These are phyloP conservation scores for Geotrupes spiniger DNA, from an alignment of 2,888 invertebrate genomes.

Conservation along the genomic window DNA sequence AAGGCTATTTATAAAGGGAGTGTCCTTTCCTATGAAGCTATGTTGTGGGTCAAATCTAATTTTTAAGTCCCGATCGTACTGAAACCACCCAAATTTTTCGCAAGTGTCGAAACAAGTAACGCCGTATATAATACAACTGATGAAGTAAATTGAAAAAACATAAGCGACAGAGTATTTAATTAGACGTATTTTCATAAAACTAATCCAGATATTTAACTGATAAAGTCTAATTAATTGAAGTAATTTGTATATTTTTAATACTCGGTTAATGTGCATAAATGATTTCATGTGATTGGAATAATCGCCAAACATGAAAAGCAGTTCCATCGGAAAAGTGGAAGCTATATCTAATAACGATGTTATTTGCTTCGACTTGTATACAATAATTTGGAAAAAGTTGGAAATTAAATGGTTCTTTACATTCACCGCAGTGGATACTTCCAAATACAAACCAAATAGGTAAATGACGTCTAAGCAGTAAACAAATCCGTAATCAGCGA, in stretches of 20 bases:
- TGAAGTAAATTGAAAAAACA: conserved; percentile 9
- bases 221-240: conserved; percentile 4
- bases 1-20: conserved; percentile 5
- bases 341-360: conserved; percentile 13
- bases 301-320: background rate
- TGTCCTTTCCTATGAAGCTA: background rate
- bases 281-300: background rate
- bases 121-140: conserved; percentile 5
- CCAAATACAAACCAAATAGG: conserved; percentile 25
- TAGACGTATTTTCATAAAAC: conserved; percentile 10
- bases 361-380: conserved; percentile 20
- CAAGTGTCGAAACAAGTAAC: conserved; percentile 1
- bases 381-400: conserved; percentile 13
- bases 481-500: background rate
- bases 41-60: background rate
- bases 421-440: conserved; percentile 26
- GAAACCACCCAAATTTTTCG: conserved; percentile 12
- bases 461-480: conserved; percentile 20
- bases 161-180: conserved; percentile 14
- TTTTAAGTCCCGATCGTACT: conserved; percentile 6
- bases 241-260: conserved; percentile 11
- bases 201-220: conserved; percentile 15
- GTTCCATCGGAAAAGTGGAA: conserved; percentile 14
- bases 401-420: conserved; percentile 17
- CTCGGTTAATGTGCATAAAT: conserved; percentile 9